phyloP scores from a whole-genome alignment of 2,797 vertebrate genomes.

The Typhlichthys eigenmanni region DNA sequence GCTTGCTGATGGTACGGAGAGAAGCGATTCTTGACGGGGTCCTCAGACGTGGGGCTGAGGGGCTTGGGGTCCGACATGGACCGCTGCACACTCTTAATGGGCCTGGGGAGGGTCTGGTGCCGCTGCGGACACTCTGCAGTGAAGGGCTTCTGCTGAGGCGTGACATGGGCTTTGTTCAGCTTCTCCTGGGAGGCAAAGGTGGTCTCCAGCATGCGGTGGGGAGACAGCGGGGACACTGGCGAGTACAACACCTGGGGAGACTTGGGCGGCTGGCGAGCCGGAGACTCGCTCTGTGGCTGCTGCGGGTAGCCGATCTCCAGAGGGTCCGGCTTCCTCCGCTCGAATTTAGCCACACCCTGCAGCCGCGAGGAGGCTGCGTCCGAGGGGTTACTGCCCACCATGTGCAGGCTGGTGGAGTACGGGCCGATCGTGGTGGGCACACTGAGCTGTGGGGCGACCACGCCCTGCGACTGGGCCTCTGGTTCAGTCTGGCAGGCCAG shows the following conservation, averaged over 20 bases:
- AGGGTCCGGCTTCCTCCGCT: conserved; percentile 96
- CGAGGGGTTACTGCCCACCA: conserved; percentile 84
- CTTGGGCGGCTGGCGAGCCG: conserved; percentile 91
- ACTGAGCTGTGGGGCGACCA: conserved; percentile 87
- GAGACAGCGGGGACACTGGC: conserved; percentile 94
- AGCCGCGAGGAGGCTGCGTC: conserved; percentile 77
- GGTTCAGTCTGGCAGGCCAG: conserved; percentile 97
- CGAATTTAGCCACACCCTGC: conserved; percentile 86
- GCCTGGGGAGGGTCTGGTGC: conserved; percentile 93
- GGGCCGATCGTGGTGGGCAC: conserved; percentile 92
- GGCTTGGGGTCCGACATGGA: conserved; percentile 99
- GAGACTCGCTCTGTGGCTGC: conserved; percentile 82
- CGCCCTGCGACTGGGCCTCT: conserved; percentile 86
- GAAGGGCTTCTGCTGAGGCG: conserved; percentile 96
- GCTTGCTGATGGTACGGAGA: conserved; percentile 92
- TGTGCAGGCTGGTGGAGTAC: conserved; percentile 92
- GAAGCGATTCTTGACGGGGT: conserved; percentile 90
- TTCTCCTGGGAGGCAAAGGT: conserved; percentile 94
- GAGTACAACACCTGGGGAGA: conserved; percentile 98
- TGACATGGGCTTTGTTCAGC: conserved; percentile 96
- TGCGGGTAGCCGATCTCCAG: conserved; percentile 94
- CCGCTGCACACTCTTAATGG: conserved; percentile 96
- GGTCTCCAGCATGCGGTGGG: conserved; percentile 94
- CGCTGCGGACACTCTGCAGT: conserved; percentile 86
- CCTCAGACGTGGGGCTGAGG: conserved; percentile 96